Evolutionary conservation across 2,888 invertebrate species (phyloP).

Genomic region (Pammene fasciana): DNA sequence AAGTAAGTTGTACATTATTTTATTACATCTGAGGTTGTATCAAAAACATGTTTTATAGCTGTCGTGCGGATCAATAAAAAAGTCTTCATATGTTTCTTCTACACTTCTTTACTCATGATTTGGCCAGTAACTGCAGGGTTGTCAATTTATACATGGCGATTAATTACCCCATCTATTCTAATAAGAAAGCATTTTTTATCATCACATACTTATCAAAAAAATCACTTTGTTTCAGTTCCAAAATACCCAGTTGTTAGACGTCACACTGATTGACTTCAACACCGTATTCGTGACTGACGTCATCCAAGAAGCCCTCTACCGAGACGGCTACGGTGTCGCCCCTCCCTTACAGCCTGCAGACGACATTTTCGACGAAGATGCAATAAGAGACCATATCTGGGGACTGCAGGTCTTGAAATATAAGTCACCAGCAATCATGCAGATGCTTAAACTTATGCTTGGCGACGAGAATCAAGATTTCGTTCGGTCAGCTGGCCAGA

Average conservation of each 20-base stretch:
- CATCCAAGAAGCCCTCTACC: conserved; percentile 69
- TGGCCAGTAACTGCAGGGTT: no score
- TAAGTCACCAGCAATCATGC: conserved; percentile 68
- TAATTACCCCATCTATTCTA: no score
- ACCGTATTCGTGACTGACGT: conserved; percentile 70
- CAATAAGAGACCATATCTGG: conserved; percentile 57
- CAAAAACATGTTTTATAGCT: no score
- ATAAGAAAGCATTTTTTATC: no score
- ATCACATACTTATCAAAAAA: no score
- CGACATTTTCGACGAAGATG: conserved; percentile 57
- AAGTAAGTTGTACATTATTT: conserved; percentile 59
- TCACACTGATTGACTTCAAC: conserved; percentile 62
- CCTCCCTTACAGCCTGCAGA: conserved; percentile 52
- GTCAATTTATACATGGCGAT: no score
- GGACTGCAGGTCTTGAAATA: conserved; percentile 56
- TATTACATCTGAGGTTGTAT: no score
- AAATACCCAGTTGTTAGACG: conserved; percentile 49
- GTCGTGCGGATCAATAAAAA: no score
- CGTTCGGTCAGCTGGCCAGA: conserved; percentile 56
- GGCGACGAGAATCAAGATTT: conserved; percentile 57
- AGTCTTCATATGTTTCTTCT: no score
- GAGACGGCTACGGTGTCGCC: conserved; percentile 58
- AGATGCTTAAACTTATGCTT: conserved; percentile 61
- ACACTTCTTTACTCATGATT: no score
- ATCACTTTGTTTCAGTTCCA: conserved; percentile 57